A percentile compares a stretch with the other conserved stretches of the same genome.
These are phyloP conservation scores for Nasua narica DNA, from an alignment of 2,797 vertebrate species.

Conservation along the genomic window DNA sequence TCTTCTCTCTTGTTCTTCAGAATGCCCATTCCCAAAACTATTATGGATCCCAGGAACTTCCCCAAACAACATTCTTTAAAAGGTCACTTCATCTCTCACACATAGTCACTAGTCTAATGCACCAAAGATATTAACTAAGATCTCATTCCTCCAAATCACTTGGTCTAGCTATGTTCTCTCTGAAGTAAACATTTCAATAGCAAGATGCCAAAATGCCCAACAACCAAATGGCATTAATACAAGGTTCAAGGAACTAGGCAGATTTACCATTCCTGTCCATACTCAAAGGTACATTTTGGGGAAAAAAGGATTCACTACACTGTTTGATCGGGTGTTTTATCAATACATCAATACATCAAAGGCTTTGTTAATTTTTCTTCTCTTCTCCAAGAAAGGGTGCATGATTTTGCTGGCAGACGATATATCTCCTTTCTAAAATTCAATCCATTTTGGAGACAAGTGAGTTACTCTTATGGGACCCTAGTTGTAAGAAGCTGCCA, in stretches of 20 bases:
- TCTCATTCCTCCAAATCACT: neutral
- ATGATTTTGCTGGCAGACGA: neutral
- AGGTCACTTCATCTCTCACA: neutral
- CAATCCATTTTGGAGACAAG: neutral
- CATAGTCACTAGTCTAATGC: neutral
- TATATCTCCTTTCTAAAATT: conserved; percentile 29
- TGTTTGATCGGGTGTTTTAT: neutral
- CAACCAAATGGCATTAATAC: neutral
- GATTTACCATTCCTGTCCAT: neutral
- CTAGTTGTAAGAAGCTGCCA: neutral
- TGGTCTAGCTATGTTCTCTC: neutral
- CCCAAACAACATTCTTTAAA: neutral
- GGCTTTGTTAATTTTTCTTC: neutral
- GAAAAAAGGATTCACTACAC: neutral
- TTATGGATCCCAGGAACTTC: neutral
- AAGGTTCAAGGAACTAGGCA: neutral
- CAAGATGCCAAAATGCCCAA: neutral
- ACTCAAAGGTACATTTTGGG: neutral
- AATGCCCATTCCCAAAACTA: conserved; percentile 1
- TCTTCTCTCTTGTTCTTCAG: neutral
- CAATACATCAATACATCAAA: neutral
- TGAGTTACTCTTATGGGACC: neutral
- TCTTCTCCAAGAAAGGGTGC: neutral
- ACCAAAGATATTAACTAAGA: neutral
- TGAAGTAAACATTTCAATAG: conserved; percentile 5